Percentiles rank a stretch among this genome's conserved stretches.
Conservation (phyloP, 2,797 vertebrate genomes). For the Telmatherina bonti region DNA sequence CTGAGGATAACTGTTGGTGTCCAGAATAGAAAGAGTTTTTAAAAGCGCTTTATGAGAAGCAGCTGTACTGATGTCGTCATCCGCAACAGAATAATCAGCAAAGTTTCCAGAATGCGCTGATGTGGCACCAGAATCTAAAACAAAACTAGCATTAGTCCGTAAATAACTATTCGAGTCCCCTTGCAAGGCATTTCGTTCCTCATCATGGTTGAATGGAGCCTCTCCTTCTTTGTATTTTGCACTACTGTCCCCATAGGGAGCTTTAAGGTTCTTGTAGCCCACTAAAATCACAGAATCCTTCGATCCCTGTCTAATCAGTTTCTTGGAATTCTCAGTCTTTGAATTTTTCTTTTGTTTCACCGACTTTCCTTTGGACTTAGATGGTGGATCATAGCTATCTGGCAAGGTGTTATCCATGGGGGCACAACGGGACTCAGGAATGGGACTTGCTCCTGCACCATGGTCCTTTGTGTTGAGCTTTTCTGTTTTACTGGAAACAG, state of each 20-base stretch:
- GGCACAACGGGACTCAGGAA: slow-evolving; percentile 83
- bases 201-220: slow-evolving; percentile 78
- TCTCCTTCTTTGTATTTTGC: slow-evolving; percentile 86
- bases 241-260: slow-evolving; percentile 82
- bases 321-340: slow-evolving; percentile 94
- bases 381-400: slow-evolving; percentile 87
- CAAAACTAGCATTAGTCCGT: slow-evolving; percentile 80
- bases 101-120: slow-evolving; percentile 74
- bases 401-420: slow-evolving; percentile 83
- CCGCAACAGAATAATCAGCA: slow-evolving; percentile 54
- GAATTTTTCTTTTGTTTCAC: slow-evolving; percentile 94
- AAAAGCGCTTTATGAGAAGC: slow-evolving; percentile 76
- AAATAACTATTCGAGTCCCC: slow-evolving; percentile 77
- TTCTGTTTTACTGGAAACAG: slow-evolving; percentile 87
- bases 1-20: slow-evolving; percentile 83
- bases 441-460: slow-evolving; percentile 82
- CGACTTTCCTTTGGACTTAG: slow-evolving; percentile 95
- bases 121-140: slow-evolving; percentile 79
- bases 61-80: slow-evolving; percentile 73
- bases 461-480: slow-evolving; percentile 88
- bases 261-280: slow-evolving; percentile 96
- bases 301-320: slow-evolving; percentile 91
- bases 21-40: slow-evolving; percentile 79
- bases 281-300: slow-evolving; percentile 97
- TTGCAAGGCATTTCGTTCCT: slow-evolving; percentile 80